Evolutionary conservation across 1,140 invertebrate genomes (phyloP), one percentile per base, ranked within the genome.

Genomic region (Agraylea sexmaculata): DNA sequence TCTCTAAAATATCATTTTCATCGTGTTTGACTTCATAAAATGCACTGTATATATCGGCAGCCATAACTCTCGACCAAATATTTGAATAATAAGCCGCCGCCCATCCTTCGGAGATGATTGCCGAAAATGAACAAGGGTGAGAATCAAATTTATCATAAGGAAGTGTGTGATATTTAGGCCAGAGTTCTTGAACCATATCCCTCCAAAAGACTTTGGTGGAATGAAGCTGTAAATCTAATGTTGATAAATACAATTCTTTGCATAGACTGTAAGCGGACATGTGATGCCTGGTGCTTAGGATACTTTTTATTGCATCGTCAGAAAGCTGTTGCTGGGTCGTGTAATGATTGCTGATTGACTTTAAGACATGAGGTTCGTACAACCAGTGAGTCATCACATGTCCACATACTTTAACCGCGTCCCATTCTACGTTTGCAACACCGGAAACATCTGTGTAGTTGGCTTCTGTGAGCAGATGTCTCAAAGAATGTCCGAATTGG

Each of bases 371-470:
- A 19, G 77, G 72, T 53, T 89, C 77, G 46, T 79, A 78, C 1
- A 90, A 60, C 78, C 84, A 90, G 57, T 84, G 77, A 10, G 71
- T 70, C 73, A 95, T 75, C 31, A 94, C 83, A 52, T 86, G 68
- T 1, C 80, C 74, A 29, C 79, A 79, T 1, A 91, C 74, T 54
- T 81, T 77, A 0, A 82, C 75, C 8, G 83, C 81, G 62, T 95
- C 92, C 86, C 86, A 92, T 64, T 95, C 90, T 0, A 94, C 72
- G 56, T 88, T 89, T 1, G 77, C 81, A 2, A 87, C 59, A 1
- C 88, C 88, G 5, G 85, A 72, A 1, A 91, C 70, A 59, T 91
- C 85, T n/a, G 75, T 69, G 54, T 88, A 90, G 2, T 78, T 76
- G 0, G 79, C 77, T 55, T 73, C 77, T 2, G 83, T 83, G 19